Conservation (phyloP, 2,888 invertebrate genomes). For the Aleiodes leptofemur region DNA sequence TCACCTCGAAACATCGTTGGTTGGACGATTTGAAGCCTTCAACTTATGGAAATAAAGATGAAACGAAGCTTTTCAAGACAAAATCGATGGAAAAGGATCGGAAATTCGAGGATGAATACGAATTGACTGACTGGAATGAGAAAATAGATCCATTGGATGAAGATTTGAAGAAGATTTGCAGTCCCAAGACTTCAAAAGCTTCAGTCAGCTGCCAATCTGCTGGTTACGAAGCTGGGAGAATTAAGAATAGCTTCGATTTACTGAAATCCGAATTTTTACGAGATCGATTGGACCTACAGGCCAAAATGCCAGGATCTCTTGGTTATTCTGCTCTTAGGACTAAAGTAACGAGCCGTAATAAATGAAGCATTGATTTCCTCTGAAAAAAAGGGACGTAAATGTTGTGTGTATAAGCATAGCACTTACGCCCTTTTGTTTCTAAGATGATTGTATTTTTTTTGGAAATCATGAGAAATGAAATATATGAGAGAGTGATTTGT, state of each 20-base stretch:
- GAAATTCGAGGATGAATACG: not conserved
- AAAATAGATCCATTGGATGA: not conserved
- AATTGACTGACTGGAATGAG: not conserved
- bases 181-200: not conserved
- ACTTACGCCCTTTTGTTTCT: too few relatives aligned
- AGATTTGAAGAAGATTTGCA: not conserved
- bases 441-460: too few relatives aligned
- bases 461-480: too few relatives aligned
- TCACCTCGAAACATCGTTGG: conserved; percentile 52
- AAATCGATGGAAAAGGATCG: not conserved
- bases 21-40: conserved; percentile 42
- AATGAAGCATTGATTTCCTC: not conserved
- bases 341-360: not conserved
- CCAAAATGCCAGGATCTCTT: not conserved
- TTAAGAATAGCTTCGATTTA: not conserved
- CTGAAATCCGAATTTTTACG: conserved; percentile 3
- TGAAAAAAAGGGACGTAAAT: not conserved
- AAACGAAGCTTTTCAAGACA: not conserved
- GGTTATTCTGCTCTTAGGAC: not conserved
- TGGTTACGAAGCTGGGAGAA: not conserved
- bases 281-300: not conserved
- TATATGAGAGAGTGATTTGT: too few relatives aligned
- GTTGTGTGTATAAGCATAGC: too few relatives aligned
- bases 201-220: conserved; percentile 13
- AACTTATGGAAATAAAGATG: not conserved